Base-by-base conservation (phyloP, 2,113 vertebrate species). In the Alethe castanea region DNA sequence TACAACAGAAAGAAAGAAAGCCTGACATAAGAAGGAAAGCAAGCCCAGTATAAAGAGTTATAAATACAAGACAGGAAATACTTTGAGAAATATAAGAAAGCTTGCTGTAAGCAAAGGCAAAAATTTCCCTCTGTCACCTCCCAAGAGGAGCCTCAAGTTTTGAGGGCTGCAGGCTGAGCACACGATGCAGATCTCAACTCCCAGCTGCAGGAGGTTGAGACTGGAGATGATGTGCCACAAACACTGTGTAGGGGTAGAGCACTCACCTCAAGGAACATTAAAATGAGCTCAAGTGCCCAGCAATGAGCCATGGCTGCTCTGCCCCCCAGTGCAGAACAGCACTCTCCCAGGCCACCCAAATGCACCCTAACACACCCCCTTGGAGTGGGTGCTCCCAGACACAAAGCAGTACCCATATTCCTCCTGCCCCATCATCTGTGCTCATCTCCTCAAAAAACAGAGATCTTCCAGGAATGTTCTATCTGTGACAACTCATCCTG, bases 311-410 rank as follows among this genome's bases (percentile, higher is more conserved):
- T 15, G 31, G 20, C n/a, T 84, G 17, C 52, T 85, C 11, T 26
- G n/a, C 35, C 38, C 52, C 26, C 48, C 53, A 14, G 42, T 6
- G 24, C 7, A 7, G 76, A 16, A 52, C 3, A 2, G 18, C 19
- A 7, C n/a, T 26, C 26, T 47, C 56, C 26, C 9, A 0, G 38
- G 23, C 23, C 36, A 57, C 22, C 40, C 2, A 0, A 6, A 3
- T 12, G 35, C 61, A 24, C 31, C 45, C 19, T 5, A 48, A 47
- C 4, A 8, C 22, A 66, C 5, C 8, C 6, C 20, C 25, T 14
- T 28, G 12, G 14, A 76, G 25, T 11, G n/a, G 28, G 35, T 50
- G 56, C 10, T 72, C 29, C 35, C 36, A 45, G 57, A 31, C 15
- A 84, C 17, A 82, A 72, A 61, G 31, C 36, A 66, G 15, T 7